Conservation (phyloP, 1,140 invertebrate species). For the Zophobas atratus region DNA sequence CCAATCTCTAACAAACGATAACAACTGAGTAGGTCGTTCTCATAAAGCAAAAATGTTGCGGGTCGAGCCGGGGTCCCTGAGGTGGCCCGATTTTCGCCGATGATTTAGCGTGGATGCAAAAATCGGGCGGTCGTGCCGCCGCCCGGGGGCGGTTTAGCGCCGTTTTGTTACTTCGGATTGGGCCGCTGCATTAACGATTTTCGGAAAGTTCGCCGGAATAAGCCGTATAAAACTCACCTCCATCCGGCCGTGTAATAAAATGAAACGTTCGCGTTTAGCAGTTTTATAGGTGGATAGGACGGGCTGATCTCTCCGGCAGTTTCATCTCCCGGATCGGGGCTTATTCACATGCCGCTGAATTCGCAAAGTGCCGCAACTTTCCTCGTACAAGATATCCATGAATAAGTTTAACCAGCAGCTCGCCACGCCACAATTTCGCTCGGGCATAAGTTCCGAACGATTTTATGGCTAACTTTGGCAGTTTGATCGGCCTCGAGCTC, state of each 20-base stretch:
- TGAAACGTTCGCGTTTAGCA: constrained; percentile 55
- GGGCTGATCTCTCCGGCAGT: constrained; percentile 53
- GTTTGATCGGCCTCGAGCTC: constrained; percentile 16
- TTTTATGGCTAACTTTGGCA: constrained; percentile 41
- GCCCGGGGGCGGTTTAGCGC: not conserved
- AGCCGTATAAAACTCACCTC: constrained; percentile 55
- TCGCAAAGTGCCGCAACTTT: constrained; percentile 59
- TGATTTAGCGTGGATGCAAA: not conserved
- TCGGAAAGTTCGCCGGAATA: constrained; percentile 47
- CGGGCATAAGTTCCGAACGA: constrained; percentile 46
- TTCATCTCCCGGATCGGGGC: constrained; percentile 53
- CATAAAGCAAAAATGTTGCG: no score
- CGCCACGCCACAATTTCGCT: constrained; percentile 43
- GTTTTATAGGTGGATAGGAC: constrained; percentile 57
- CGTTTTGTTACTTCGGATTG: constrained; percentile 43
- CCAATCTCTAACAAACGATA: constrained; percentile 8
- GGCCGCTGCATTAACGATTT: constrained; percentile 47
- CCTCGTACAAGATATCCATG: constrained; percentile 57
- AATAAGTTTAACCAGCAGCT: constrained; percentile 54
- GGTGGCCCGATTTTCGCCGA: not conserved
- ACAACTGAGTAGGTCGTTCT: no score
- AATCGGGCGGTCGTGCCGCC: not conserved
- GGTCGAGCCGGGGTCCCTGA: no score
- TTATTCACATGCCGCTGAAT: constrained; percentile 61
- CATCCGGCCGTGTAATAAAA: constrained; percentile 58